Percentiles rank a stretch among this genome's conserved stretches.
Evolutionary conservation across 2,113 vertebrate genomes (phyloP).

Genomic region (Rhodinocichla rosea): DNA sequence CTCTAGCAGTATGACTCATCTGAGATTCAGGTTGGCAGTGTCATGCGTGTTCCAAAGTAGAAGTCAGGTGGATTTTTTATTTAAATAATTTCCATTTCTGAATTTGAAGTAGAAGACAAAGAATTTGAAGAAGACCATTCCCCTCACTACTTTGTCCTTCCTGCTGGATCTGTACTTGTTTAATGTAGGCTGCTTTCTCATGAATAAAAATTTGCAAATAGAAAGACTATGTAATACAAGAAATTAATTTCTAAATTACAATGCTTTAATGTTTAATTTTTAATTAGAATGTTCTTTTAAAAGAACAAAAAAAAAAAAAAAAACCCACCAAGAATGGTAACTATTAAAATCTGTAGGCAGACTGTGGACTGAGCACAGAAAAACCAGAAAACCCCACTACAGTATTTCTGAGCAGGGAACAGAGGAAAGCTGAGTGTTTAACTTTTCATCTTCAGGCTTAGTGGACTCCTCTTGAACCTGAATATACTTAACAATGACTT

Average conservation of each 20-base stretch:
- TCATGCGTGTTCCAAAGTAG: rapidly evolving
- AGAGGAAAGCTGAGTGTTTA: neutral
- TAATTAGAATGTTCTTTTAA: no score
- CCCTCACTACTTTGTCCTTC: neutral
- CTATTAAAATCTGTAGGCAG: no score
- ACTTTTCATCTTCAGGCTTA: neutral
- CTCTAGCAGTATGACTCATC: neutral
- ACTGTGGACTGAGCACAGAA: neutral
- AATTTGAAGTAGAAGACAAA: neutral
- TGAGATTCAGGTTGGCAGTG: neutral
- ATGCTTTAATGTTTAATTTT: no score
- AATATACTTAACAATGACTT: neutral
- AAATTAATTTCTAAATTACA: neutral
- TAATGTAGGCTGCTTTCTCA: neutral
- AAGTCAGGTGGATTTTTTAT: neutral
- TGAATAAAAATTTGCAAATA: neutral
- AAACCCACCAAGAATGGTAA: no score
- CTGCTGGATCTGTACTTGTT: rapidly evolving
- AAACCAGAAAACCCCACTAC: neutral
- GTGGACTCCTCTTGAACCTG: rapidly evolving
- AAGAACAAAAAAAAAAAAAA: neutral
- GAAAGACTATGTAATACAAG: neutral
- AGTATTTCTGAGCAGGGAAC: neutral
- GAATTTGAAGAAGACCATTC: no score
- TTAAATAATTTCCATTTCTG: neutral